Evolutionary conservation across 2,797 vertebrate genomes (phyloP).

Genomic region (Aphelocoma californica): DNA sequence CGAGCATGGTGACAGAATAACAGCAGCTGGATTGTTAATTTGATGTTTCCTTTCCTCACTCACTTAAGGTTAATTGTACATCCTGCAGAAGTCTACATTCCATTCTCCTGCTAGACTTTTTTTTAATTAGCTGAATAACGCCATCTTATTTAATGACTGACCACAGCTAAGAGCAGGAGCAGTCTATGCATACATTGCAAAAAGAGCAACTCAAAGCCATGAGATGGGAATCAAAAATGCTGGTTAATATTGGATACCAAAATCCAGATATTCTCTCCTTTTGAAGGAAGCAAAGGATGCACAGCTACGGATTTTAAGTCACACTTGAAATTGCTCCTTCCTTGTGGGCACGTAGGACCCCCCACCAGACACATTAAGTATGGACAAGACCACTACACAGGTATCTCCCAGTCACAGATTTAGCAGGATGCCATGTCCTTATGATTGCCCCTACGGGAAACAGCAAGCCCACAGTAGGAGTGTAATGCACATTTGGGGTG

Average conservation of each 20-base stretch:
- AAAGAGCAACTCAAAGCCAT: neutral
- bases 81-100: conserved; percentile 27
- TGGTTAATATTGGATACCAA: neutral
- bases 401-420: neutral
- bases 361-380: neutral
- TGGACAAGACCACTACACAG: neutral
- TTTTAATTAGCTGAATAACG: conserved; percentile 58
- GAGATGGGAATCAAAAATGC: neutral
- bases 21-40: conserved; percentile 27
- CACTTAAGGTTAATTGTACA: conserved; percentile 51
- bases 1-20: neutral
- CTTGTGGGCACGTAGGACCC: neutral
- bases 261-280: neutral
- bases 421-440: neutral
- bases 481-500: neutral
- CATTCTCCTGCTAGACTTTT: conserved; percentile 43
- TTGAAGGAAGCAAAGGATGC: neutral
- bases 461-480: rapidly evolving
- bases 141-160: conserved; percentile 40
- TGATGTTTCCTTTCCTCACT: conserved; percentile 32
- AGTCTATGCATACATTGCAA: neutral
- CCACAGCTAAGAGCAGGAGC: neutral
- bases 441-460: rapidly evolving
- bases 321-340: neutral
- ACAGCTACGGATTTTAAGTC: neutral